Evolutionary conservation across 1,140 invertebrate species (phyloP), one percentile per base, ranked within the genome.

Genomic region (Drosophila pseudoobscura): DNA sequence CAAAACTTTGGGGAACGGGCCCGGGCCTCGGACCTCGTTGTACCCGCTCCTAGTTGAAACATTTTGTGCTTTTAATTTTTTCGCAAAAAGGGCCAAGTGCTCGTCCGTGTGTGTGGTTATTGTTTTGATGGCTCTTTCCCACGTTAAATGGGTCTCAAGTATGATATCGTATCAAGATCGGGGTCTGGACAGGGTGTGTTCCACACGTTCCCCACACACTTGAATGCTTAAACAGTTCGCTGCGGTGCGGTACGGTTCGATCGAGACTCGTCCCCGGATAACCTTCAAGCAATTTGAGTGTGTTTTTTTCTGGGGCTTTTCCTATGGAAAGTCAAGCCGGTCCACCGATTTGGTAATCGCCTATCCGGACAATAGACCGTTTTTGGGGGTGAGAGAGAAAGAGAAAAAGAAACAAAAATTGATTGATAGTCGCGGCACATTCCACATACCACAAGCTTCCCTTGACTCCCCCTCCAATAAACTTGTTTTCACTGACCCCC

Each of bases 371-470:
- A 77, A 77, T 70, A 76, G 71, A 76, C 56, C 52, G 60, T 57
- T 72, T 79, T 74, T 63, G 24, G 62, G 56, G 45, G 43, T 17
- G 35, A 45, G 29, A 39, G 62, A 62, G 62, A 69, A 78, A 83
- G 63, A 75, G 54, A 64, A 78, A 62, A n/a, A 35, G 43, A 51
- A 49, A 47, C 5, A 22, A 56, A 65, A 80, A 79, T 75, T 87
- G 83, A 87, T 87, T 87, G 83, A 87, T 87, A 87, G 83, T 87
- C 83, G 63, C 68, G 83, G 83, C 83, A 87, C 83, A 87, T 87
- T 88, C 83, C 83, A 35, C 31, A 35, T 35, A 11, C 31, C 31
- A 11, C 31, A 78, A 53, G 75, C 82, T 80, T 55, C 80, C 73
- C 70, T 60, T 59, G 45, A 60, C 78, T 54, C 78, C 65, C 58